Base-by-base conservation (phyloP, 2,113 vertebrate genomes). In the Cryptoleucopteryx plumbea region DNA sequence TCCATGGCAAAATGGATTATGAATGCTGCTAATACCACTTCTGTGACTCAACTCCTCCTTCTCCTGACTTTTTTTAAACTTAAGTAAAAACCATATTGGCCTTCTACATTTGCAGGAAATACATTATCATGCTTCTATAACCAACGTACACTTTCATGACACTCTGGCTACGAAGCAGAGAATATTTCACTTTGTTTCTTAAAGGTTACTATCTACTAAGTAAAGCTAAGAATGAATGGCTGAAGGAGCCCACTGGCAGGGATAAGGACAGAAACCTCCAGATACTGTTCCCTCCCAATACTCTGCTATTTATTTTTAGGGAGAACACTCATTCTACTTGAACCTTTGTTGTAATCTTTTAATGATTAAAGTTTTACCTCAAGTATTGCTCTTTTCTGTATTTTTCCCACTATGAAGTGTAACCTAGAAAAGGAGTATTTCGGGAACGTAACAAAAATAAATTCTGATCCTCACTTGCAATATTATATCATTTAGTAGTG, bases 1-100 rank as follows among this genome's bases (percentile, higher is more conserved):
- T 96, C 94, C 96, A 98, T 94, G 95, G 95, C 61, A 96, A 97
- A 97, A 96, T 43, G 86, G n/a, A 95, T 92, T 82, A 87, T 0
- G 4, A 95, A 88, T 68, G 59, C 61, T 90, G 38, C 59, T 88
- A 82, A 83, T 52, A 77, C 62, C 31, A 82, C 45, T 95, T 94
- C 45, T 73, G 12, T 58, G 52, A 63, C 52, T 89, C 89, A 42
- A 42, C 45, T 82, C 67, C 25, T 53, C 85, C 68, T 89, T 77
- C 16, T 53, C 26, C 10, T 36, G 80, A 81, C 78, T 95, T 79
- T 32, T 84, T 68, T 45, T 23, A 83, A 96, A 95, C n/a, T 90
- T 81, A 47, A 32, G 45, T 40, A 73, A 90, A 95, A 95, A 62
- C 34, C 56, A 4, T 31, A 42, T 22, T 2, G 7, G 14, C 12